A percentile compares a stretch with the other conserved stretches of the same genome.
phyloP scores from a whole-genome alignment of 2,113 vertebrate genomes.

The Leucosticte australis region DNA sequence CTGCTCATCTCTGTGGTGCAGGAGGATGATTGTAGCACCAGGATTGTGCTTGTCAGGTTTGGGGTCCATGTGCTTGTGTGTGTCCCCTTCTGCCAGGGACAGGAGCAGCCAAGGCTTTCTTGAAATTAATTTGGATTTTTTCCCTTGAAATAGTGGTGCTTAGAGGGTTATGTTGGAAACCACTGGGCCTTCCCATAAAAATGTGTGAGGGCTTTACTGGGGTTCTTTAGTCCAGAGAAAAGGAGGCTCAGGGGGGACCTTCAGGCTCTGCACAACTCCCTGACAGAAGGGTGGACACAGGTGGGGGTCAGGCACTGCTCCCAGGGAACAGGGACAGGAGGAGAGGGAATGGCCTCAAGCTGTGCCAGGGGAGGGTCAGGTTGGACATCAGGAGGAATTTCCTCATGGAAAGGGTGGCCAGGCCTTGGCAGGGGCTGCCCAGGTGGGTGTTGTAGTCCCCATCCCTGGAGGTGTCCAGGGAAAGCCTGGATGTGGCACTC shows the following conservation, averaged over 20 bases:
- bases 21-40: background rate
- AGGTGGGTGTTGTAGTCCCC: background rate
- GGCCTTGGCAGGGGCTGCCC: background rate
- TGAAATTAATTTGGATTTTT: background rate
- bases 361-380: too few relatives aligned
- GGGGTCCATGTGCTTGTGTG: background rate
- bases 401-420: too few relatives aligned
- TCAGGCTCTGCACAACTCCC: background rate
- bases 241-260: background rate
- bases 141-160: background rate
- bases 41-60: background rate
- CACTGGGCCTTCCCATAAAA: background rate
- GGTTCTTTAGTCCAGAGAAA: background rate
- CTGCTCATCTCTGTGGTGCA: background rate
- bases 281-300: background rate
- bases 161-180: background rate
- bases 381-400: background rate
- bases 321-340: background rate
- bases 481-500: background rate
- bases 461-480: background rate
- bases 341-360: accelerated
- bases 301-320: background rate
- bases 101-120: background rate
- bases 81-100: background rate
- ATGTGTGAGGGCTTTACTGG: background rate